Percentiles rank a stretch among this genome's conserved stretches.
Conservation (phyloP, 2,888 invertebrate genomes). For the Gordius sp. region DNA sequence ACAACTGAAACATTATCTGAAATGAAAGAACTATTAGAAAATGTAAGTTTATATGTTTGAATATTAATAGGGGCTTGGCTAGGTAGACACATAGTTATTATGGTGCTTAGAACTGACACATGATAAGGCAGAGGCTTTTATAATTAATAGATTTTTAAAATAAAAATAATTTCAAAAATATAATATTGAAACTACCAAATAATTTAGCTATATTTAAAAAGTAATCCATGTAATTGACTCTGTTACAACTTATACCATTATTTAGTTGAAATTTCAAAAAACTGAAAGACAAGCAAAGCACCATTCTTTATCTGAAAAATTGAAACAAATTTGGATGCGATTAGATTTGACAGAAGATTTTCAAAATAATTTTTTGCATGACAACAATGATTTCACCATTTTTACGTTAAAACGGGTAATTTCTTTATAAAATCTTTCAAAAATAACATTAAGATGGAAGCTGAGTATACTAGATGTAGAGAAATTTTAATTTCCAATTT, state of each 20-base stretch:
- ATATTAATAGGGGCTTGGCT: no score
- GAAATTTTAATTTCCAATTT: neutral
- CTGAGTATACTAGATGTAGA: neutral
- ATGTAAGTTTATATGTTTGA: no score
- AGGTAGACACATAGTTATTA: no score
- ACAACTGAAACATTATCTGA: no score
- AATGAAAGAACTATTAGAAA: slow-evolving; percentile 10
- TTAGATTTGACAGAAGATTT: neutral
- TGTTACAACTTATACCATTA: no score
- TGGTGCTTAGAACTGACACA: no score
- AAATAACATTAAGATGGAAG: neutral
- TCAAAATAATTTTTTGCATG: neutral
- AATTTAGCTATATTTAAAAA: no score
- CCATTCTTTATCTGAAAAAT: neutral
- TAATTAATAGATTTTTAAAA: no score
- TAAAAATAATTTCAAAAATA: no score
- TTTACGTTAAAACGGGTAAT: neutral
- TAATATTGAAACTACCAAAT: no score
- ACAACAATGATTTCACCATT: neutral
- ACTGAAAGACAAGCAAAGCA: slow-evolving; percentile 1
- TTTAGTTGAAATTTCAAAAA: slow-evolving; percentile 5
- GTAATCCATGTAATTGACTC: no score
- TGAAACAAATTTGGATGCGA: slow-evolving; percentile 3
- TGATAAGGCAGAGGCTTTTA: no score
- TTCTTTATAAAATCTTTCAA: neutral